Conservation (phyloP, 2,113 vertebrate species). For the Gallinago undulata region DNA sequence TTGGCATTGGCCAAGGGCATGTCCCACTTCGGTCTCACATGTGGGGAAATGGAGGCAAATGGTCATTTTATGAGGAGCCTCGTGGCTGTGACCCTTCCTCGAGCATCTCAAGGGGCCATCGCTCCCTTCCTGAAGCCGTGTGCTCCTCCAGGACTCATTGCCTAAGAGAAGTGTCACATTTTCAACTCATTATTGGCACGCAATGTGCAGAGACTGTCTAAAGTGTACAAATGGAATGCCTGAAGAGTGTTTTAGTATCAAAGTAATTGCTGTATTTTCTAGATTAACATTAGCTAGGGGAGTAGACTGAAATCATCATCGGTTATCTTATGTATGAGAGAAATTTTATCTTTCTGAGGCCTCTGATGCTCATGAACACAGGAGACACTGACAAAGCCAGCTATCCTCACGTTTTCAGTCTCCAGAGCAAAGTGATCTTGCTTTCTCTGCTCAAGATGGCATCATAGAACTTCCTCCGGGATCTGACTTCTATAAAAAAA, state of each 20-base stretch:
- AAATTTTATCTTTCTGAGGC: constrained; percentile 20
- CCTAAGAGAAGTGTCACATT: rapidly evolving
- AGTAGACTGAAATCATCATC: not conserved
- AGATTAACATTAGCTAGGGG: not conserved
- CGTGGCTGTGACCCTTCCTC: not conserved
- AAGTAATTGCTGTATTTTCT: constrained; percentile 23
- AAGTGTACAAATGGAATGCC: not conserved
- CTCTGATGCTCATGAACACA: not conserved
- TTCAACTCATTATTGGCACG: not conserved
- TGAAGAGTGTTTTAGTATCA: not conserved
- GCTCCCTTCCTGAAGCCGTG: not conserved
- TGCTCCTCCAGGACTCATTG: rapidly evolving
- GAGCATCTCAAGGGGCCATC: rapidly evolving
- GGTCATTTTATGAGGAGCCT: rapidly evolving
- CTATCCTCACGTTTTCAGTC: not conserved
- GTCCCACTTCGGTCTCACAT: rapidly evolving
- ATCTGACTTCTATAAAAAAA: not conserved
- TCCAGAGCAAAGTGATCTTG: constrained; percentile 26
- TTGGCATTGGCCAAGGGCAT: not conserved
- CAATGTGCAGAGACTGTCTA: not conserved
- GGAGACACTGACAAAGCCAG: not conserved
- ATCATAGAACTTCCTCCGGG: not conserved
- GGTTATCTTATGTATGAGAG: not conserved
- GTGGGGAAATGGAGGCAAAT: too few species aligned
- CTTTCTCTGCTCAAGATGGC: not conserved